phyloP scores from a whole-genome alignment of 2,888 invertebrate species.

The Chymomyza amoena region DNA sequence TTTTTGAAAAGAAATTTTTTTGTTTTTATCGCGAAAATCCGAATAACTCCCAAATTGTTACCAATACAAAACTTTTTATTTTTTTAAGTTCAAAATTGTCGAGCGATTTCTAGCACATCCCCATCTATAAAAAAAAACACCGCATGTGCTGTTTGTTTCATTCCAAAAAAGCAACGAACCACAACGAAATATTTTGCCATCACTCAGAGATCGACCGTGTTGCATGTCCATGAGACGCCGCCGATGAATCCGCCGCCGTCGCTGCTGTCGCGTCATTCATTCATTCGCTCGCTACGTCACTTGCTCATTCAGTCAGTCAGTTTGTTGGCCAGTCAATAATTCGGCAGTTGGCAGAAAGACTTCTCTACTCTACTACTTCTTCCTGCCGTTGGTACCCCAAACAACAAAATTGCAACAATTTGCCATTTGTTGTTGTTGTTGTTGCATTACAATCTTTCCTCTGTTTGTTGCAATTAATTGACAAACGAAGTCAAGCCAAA shows the following conservation, averaged over 20 bases:
- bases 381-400: slow-evolving; percentile 47
- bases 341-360: slow-evolving; percentile 58
- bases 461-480: slow-evolving; percentile 65
- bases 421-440: slow-evolving; percentile 51
- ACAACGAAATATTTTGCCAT: slow-evolving; percentile 55
- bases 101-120: not conserved
- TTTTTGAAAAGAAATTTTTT: too few relatives aligned
- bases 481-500: slow-evolving; percentile 47
- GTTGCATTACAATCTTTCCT: slow-evolving; percentile 55
- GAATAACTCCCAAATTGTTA: too few relatives aligned
- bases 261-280: not conserved
- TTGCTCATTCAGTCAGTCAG: slow-evolving; percentile 25
- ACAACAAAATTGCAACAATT: slow-evolving; percentile 72
- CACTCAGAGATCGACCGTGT: slow-evolving; percentile 24
- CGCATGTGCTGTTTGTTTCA: slow-evolving; percentile 3
- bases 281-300: slow-evolving; percentile 25
- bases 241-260: not conserved
- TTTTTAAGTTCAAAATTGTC: not conserved
- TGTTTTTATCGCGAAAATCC: too few relatives aligned
- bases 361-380: slow-evolving; percentile 40
- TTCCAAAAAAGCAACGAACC: slow-evolving; percentile 57
- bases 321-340: slow-evolving; percentile 57
- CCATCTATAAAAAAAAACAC: too few relatives aligned
- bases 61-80: too few relatives aligned
- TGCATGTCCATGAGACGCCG: slow-evolving; percentile 10